A percentile compares a stretch with the other conserved stretches of the same genome.
Conservation (phyloP, 2,888 invertebrate species). For the Eubasilissa splendida region DNA sequence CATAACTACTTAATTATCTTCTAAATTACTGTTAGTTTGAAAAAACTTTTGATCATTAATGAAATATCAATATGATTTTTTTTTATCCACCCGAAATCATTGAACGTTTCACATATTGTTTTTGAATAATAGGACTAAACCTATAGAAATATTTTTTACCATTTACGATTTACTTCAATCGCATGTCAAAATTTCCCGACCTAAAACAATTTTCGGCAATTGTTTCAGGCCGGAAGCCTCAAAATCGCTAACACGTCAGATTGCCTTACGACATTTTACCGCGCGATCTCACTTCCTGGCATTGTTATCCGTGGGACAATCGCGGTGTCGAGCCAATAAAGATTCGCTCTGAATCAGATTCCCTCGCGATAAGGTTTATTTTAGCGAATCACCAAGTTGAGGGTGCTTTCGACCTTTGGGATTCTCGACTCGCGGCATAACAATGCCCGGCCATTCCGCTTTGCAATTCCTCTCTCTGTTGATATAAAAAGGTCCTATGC, state of each 20-base stretch:
- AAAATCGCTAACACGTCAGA: neutral
- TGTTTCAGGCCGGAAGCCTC: neutral
- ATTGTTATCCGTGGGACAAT: conserved; percentile 40
- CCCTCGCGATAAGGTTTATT: conserved; percentile 18
- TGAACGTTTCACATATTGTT: no score
- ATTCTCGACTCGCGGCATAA: conserved; percentile 18
- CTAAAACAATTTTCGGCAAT: neutral
- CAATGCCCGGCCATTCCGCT: conserved; percentile 52
- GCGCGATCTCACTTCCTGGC: conserved; percentile 28
- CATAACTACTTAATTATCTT: no score
- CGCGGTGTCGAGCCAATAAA: conserved; percentile 29
- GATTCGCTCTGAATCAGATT: neutral
- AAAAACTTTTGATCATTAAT: no score
- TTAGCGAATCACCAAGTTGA: neutral
- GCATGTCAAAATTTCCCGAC: no score
- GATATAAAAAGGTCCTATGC: conserved; percentile 39
- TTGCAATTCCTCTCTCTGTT: neutral
- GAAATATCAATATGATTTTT: no score
- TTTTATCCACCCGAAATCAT: no score
- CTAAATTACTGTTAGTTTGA: no score
- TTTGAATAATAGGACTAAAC: no score
- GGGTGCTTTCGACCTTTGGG: conserved; percentile 38
- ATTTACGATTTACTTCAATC: no score
- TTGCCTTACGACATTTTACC: conserved; percentile 16
- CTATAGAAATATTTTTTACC: no score